A percentile compares a stretch with the other conserved stretches of the same genome.
Evolutionary conservation across 2,113 vertebrate species (phyloP).

Genomic region (Aspiorhynchus laticeps): DNA sequence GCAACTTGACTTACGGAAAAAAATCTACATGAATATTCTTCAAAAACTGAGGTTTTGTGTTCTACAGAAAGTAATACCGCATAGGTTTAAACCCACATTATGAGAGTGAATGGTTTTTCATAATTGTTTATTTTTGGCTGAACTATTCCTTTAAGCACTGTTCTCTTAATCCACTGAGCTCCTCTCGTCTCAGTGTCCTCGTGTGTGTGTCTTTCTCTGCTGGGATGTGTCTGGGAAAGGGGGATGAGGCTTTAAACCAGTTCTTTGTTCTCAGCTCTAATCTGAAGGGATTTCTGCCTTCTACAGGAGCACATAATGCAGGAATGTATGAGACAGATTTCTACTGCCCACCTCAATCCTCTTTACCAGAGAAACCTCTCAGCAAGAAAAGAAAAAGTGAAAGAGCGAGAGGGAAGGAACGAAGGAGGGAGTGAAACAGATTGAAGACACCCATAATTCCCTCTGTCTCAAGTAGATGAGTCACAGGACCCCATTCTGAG

Average conservation of each 20-base stretch:
- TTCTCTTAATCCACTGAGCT: slow-evolving; percentile 1
- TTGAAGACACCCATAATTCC: slow-evolving; percentile 1
- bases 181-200: background rate
- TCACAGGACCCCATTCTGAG: background rate
- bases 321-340: slow-evolving; percentile 40
- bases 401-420: background rate
- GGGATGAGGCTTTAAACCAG: slow-evolving; percentile 18
- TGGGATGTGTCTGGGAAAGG: slow-evolving; percentile 4
- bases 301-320: slow-evolving; percentile 33
- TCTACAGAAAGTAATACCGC: background rate
- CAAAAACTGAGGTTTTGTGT: background rate
- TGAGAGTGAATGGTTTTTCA: background rate
- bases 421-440: background rate
- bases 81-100: background rate
- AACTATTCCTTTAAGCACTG: background rate
- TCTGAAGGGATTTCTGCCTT: slow-evolving; percentile 47
- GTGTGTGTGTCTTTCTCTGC: slow-evolving; percentile 23
- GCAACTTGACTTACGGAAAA: background rate
- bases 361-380: slow-evolving; percentile 38
- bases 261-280: slow-evolving; percentile 45
- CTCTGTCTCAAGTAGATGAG: background rate
- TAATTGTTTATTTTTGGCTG: background rate
- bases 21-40: background rate
- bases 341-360: slow-evolving; percentile 41
- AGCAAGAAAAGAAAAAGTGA: background rate